Base-by-base conservation (phyloP, 2,888 invertebrate genomes). In the Tiphia femorata region DNA sequence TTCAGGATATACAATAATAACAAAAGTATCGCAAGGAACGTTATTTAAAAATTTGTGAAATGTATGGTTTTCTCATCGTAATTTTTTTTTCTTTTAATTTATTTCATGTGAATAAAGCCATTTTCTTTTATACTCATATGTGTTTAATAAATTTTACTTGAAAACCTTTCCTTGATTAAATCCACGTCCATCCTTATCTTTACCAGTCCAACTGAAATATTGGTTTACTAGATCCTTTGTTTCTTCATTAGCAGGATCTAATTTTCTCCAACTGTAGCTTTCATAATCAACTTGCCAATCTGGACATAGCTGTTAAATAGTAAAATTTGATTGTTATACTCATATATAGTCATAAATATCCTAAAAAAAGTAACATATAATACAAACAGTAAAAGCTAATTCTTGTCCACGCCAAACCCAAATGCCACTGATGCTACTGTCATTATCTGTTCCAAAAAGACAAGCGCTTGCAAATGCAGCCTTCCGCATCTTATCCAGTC, bases 161-260 rank as follows among this genome's bases (percentile, higher is more conserved):
- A 98, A 99, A 85, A 98, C 94, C 88, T 99, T 99, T 85, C 98
- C 99, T 88, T 98, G 96, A 87, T 97, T 97, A 89, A 98, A 97
- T 82, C 91, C 89, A 82, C 97, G 93, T 57, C 96, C 98, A 47
- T 88, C 84, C 82, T 92, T 93, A 84, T 98, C 96, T 16, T 87
- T 84, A 62, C 97, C 97, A 72, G 88, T 87, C 96, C 96, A 97
- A 37, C 93, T 89, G 85, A 98, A 92, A 86, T 97, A 98, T 77
- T 96, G 92, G 64, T 90, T 86, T 10, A 98, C 95, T 52, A 96
- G 83, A 72, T 91, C 88, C 87, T 96, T 97, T 49, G 96, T 96
- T 78, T 92, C 91, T 52, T 89, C 89, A 49, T 88, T 87, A 64
- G 87, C 85, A 17, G 95, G 87, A 84, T 99, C 95, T 63, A 99